Percentiles rank a stretch among this genome's conserved stretches.
These are phyloP conservation scores for Pterophyllum scalare DNA, from an alignment of 2,113 vertebrate species.

Conservation along the genomic window DNA sequence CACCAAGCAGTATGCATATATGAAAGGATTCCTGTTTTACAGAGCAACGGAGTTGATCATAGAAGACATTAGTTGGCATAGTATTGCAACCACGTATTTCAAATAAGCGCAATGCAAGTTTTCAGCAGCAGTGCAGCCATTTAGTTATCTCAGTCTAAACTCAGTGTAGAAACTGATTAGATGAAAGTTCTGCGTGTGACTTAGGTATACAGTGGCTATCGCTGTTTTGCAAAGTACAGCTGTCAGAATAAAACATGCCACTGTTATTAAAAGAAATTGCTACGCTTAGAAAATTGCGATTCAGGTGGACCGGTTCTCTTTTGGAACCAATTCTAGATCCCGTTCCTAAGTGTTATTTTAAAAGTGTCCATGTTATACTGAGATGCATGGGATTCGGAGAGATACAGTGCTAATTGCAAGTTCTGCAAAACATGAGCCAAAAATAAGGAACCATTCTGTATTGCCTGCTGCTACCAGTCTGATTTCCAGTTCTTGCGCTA, in stretches of 20 bases:
- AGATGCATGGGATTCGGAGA: neutral
- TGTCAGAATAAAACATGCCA: neutral
- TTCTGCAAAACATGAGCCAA: conserved; percentile 1
- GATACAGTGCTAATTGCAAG: neutral
- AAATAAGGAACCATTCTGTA: neutral
- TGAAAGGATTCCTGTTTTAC: neutral
- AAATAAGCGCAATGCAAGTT: neutral
- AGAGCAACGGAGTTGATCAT: neutral
- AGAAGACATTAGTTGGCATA: too few relatives aligned
- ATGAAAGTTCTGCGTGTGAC: neutral
- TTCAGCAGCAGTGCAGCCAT: neutral
- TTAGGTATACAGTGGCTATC: neutral
- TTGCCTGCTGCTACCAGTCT: neutral
- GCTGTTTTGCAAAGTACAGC: neutral
- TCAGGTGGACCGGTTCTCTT: neutral
- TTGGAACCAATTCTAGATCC: neutral
- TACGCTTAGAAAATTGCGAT: neutral
- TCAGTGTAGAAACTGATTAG: neutral
- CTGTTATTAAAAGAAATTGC: neutral
- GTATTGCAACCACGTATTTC: too few relatives aligned
- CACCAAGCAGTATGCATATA: neutral
- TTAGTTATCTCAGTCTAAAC: neutral
- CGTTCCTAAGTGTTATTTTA: neutral
- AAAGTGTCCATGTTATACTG: neutral
- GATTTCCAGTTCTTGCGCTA: neutral